A percentile compares a stretch with the other conserved stretches of the same genome.
Conservation (phyloP, 2,888 invertebrate genomes). For the Carpatolechia fugitivella region DNA sequence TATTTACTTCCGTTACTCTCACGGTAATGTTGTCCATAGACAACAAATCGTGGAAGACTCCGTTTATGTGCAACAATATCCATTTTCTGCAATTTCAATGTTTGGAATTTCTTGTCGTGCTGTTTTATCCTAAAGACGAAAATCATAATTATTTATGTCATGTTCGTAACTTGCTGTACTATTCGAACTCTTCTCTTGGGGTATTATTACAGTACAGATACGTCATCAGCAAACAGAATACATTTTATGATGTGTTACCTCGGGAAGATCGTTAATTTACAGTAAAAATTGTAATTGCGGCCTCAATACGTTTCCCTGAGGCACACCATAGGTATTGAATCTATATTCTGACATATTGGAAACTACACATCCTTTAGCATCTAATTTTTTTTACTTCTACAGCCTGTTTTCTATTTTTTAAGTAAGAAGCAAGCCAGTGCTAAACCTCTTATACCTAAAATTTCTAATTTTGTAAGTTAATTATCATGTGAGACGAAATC, state of each 20-base stretch:
- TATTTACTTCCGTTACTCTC: too few species aligned
- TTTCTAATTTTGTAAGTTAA: too few species aligned
- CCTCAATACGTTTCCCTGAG: not conserved
- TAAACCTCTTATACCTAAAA: too few species aligned
- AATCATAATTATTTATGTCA: not conserved
- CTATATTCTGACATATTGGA: not conserved
- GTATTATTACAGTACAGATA: not conserved
- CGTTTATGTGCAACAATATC: too few species aligned
- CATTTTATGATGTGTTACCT: not conserved
- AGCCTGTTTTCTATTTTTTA: not conserved
- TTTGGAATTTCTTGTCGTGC: too few species aligned
- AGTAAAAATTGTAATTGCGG: not conserved
- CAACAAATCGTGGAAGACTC: too few species aligned
- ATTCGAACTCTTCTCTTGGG: not conserved
- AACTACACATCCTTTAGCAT: not conserved
- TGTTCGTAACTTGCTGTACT: not conserved
- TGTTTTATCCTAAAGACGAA: too few species aligned
- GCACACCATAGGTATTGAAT: too few species aligned
- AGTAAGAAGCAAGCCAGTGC: too few species aligned
- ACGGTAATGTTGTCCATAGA: too few species aligned
- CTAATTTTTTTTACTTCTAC: not conserved
- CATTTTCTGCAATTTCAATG: too few species aligned
- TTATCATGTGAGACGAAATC: not conserved
- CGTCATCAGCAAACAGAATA: not conserved
- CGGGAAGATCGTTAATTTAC: not conserved